phyloP scores from a whole-genome alignment of 2,113 vertebrate species.

The Callopanchax toddi region DNA sequence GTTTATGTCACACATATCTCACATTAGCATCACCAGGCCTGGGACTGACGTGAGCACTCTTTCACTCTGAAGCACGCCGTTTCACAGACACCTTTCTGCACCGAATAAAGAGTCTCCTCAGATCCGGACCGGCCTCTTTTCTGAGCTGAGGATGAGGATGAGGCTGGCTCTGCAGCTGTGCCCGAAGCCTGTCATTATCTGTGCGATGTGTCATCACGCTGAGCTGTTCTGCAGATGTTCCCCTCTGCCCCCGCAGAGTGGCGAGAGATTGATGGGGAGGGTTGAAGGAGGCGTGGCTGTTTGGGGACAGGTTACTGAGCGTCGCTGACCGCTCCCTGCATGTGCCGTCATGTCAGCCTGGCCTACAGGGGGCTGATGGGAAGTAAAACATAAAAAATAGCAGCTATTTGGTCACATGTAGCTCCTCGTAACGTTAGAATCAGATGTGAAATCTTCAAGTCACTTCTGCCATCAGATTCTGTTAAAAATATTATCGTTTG shows the following conservation, averaged over 20 bases:
- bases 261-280: constrained; percentile 53
- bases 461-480: too few species aligned
- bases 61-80: too few species aligned
- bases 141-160: constrained; percentile 38
- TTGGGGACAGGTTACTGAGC: neutral
- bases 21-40: too few species aligned
- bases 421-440: too few species aligned
- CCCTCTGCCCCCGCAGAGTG: constrained; percentile 32
- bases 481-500: too few species aligned
- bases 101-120: neutral
- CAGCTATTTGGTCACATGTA: too few species aligned
- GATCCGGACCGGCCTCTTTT: constrained; percentile 1
- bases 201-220: constrained; percentile 69
- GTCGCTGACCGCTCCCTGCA: constrained; percentile 9
- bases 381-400: too few species aligned
- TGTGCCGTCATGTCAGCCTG: neutral
- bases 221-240: constrained; percentile 69
- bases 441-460: too few species aligned
- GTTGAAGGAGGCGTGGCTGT: constrained; percentile 36
- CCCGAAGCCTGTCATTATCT: constrained; percentile 72
- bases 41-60: too few species aligned
- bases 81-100: constrained; percentile 6
- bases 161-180: constrained; percentile 65
- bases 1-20: neutral
- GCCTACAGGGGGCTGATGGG: neutral